phyloP scores from a whole-genome alignment of 2,797 vertebrate species.

The Schizopygopsis pylzovi region DNA sequence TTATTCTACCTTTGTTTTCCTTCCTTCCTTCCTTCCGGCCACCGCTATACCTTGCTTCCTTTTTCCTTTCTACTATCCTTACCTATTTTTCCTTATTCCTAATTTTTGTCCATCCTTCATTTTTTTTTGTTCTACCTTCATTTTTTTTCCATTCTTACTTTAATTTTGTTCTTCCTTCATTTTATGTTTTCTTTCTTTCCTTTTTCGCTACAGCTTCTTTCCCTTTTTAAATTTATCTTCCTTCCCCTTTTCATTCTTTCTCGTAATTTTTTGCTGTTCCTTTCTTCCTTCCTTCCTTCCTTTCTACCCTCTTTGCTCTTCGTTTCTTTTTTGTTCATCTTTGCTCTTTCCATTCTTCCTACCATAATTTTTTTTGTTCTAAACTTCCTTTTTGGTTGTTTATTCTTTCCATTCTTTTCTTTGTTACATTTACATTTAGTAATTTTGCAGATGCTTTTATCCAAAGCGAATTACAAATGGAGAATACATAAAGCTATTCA shows the following conservation, averaged over 20 bases:
- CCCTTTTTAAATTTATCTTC: background rate
- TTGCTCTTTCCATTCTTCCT: background rate
- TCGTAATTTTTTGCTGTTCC: background rate
- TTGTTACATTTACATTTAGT: no score
- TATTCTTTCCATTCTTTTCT: no score
- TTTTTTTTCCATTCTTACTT: no score
- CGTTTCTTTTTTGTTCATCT: background rate
- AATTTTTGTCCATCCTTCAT: background rate
- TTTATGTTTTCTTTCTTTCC: background rate
- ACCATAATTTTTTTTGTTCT: background rate
- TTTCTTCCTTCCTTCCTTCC: no score
- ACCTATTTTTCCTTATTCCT: background rate
- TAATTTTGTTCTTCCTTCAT: background rate
- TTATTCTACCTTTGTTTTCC: background rate
- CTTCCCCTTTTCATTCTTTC: background rate
- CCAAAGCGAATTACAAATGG: no score
- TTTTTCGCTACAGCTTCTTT: background rate
- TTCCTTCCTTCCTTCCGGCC: background rate
- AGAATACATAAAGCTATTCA: no score
- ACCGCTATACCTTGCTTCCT: no score
- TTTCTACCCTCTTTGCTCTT: background rate
- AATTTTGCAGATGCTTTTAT: no score
- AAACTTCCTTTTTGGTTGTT: no score
- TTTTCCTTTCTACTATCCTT: background rate
- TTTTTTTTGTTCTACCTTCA: no score